A percentile compares a stretch with the other conserved stretches of the same genome.
Conservation (phyloP, 2,888 invertebrate species). For the Aproaerema taeniolella region DNA sequence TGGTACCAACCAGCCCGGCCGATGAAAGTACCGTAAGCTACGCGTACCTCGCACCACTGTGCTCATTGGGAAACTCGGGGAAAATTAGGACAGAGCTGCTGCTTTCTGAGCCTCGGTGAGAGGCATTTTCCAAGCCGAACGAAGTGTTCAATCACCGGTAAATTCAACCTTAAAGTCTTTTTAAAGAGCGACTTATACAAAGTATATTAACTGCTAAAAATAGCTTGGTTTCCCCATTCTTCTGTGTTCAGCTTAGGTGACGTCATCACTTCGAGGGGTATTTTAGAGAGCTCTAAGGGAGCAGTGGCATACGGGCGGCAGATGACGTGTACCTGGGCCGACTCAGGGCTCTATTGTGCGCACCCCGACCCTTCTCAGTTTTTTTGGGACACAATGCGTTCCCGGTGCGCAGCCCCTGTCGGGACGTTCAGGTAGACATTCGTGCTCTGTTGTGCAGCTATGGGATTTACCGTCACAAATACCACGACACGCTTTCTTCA, state of each 20-base stretch:
- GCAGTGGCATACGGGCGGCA: constrained; percentile 29
- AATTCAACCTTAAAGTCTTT: too few species aligned
- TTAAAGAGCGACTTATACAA: too few species aligned
- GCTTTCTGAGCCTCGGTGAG: too few species aligned
- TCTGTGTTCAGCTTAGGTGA: too few species aligned
- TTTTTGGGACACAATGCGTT: constrained; percentile 63
- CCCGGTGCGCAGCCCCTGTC: constrained; percentile 51
- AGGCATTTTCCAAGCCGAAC: too few species aligned
- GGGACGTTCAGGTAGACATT: constrained; percentile 56
- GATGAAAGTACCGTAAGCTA: constrained; percentile 59
- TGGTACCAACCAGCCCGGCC: too few species aligned
- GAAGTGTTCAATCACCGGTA: too few species aligned
- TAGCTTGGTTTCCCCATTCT: too few species aligned
- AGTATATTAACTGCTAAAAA: too few species aligned
- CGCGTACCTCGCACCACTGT: constrained; percentile 25
- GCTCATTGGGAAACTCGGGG: constrained; percentile 24
- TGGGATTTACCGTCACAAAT: constrained; percentile 46
- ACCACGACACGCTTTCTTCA: constrained; percentile 42
- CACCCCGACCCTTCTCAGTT: constrained; percentile 62
- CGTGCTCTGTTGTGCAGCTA: constrained; percentile 44
- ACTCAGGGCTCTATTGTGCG: constrained; percentile 40
- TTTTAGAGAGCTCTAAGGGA: constrained; percentile 3
- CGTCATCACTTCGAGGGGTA: constrained; percentile 4
- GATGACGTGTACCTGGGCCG: constrained; percentile 35
- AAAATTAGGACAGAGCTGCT: constrained; percentile 19